Percentiles rank a stretch among this genome's conserved stretches.
Conservation (phyloP, 2,797 vertebrate species). For the Okamejei kenojei region DNA sequence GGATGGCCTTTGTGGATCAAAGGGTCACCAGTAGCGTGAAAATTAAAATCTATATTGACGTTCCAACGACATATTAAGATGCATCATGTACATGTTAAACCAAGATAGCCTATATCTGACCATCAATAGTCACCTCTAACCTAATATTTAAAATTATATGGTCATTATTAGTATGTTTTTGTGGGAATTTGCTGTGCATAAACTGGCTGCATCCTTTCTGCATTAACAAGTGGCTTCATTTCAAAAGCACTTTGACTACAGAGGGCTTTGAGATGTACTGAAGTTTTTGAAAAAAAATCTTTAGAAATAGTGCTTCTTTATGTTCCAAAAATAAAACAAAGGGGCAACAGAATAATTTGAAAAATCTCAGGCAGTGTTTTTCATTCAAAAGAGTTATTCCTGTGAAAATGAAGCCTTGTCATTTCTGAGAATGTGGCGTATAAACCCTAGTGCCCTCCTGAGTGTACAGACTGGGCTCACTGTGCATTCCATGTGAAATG, state of each 20-base stretch:
- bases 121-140: neutral
- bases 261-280: neutral
- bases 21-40: neutral
- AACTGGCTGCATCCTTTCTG: neutral
- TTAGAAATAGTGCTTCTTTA: neutral
- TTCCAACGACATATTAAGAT: neutral
- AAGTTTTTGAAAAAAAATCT: neutral
- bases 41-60: neutral
- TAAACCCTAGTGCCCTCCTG: conserved; percentile 44
- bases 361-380: conserved; percentile 25
- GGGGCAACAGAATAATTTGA: neutral
- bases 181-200: neutral
- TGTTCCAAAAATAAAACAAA: neutral
- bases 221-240: neutral
- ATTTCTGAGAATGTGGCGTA: conserved; percentile 34
- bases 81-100: neutral
- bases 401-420: conserved; percentile 35
- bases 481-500: conserved; percentile 49
- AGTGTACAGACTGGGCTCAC: conserved; percentile 44
- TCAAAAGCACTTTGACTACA: neutral
- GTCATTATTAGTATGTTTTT: neutral
- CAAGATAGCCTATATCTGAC: neutral
- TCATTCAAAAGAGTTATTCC: conserved; percentile 8
- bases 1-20: neutral
- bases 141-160: neutral